phyloP scores from a whole-genome alignment of 2,888 invertebrate genomes.

The Pollenia angustigena region DNA sequence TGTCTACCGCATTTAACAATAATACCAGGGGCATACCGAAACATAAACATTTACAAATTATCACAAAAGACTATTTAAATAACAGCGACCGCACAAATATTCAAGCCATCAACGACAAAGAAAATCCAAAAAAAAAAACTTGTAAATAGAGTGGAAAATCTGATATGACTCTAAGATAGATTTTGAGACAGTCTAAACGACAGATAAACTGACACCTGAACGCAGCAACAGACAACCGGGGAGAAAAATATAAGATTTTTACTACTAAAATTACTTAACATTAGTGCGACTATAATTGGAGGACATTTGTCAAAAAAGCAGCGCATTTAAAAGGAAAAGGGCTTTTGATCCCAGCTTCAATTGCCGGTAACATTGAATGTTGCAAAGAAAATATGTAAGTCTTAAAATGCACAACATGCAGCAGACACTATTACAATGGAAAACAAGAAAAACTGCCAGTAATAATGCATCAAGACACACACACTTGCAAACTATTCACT shows the following conservation, averaged over 20 bases:
- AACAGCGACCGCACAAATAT: slow-evolving; percentile 61
- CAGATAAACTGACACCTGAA: slow-evolving; percentile 31
- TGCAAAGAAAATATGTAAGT: slow-evolving; percentile 75
- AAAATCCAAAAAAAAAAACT: slow-evolving; percentile 2
- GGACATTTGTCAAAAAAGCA: slow-evolving; percentile 66
- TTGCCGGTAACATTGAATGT: slow-evolving; percentile 61
- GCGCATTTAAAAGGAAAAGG: slow-evolving; percentile 13
- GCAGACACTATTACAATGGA: slow-evolving; percentile 58
- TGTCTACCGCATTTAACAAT: slow-evolving; percentile 61
- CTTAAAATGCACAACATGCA: slow-evolving; percentile 78
- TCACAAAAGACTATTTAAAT: slow-evolving; percentile 68
- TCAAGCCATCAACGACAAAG: slow-evolving; percentile 27
- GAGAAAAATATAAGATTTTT: slow-evolving; percentile 10
- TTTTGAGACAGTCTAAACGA: slow-evolving; percentile 10
- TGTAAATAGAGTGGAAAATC: slow-evolving; percentile 11
- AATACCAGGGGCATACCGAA: slow-evolving; percentile 61
- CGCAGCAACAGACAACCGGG: slow-evolving; percentile 26
- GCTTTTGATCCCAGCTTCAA: slow-evolving; percentile 62
- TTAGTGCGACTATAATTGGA: slow-evolving; percentile 34
- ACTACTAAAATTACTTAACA: slow-evolving; percentile 18
- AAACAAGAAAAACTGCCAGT: slow-evolving; percentile 56
- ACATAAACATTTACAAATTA: slow-evolving; percentile 71
- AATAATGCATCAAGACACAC: slow-evolving; percentile 47
- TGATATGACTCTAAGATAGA: slow-evolving; percentile 42
- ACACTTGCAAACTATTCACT: background rate